Evolutionary conservation across 2,888 invertebrate species (phyloP), one percentile per base, ranked within the genome.

Genomic region (Molanna angustata): DNA sequence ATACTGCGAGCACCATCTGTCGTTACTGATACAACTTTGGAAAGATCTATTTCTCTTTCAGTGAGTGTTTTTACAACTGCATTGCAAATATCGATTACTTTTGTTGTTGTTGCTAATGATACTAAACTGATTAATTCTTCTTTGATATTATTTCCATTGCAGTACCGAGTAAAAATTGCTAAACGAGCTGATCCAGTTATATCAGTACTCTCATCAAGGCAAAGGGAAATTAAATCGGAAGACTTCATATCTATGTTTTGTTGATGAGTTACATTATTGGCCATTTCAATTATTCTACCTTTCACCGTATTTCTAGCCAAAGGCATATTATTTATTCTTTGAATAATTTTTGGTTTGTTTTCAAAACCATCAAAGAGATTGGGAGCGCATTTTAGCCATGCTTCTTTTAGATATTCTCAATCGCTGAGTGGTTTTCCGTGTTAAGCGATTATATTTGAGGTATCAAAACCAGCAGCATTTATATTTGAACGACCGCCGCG

Each of bases 21-120:
- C 54, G 60, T 58, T 33, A 61, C 58, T 21, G 60, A 43, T 57
- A 52, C 41, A 52, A 58, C 45, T 57, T 50, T 51, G 14, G 49
- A 49, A 52, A 40, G 46, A 54, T 50, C 55, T 47, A 54, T 56
- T 27, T 27, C 27, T 27, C 27, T 27, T 11, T 27, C 27, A 27
- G 27, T 27, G 27, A 27, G 27, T 27, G 11, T 11, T 27, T 27
- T 27, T 27, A 27, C 27, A 27, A 27, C 27, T 27, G 27, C 27
- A 27, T 27, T 56, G 52, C 47, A 56, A 56, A 52, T 56, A 54
- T 56, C 48, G 40, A 52, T 21, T 48, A 35, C 47, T 52, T 52
- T 56, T 52, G 49, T 46, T 52, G 49, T 46, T 49, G 42, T 44
- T 48, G 49, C 42, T 49, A 49, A 49, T 22, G 41, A 49, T 49